These are phyloP conservation scores for Melanogrammus aeglefinus DNA, from an alignment of 2,797 vertebrate genomes.

Conservation along the genomic window DNA sequence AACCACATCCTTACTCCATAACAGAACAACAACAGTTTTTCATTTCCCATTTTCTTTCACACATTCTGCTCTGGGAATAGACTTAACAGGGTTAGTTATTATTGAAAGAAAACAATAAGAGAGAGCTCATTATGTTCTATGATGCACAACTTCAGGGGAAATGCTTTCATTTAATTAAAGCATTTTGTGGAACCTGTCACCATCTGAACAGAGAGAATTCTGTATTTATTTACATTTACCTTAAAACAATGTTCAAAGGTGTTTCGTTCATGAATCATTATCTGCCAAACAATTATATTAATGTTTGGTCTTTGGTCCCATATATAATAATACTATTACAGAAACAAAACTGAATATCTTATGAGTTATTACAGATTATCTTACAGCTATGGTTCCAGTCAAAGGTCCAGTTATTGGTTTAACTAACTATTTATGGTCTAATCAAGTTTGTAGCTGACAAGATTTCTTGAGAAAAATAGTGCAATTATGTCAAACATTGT, in stretches of 20 bases:
- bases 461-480: background rate
- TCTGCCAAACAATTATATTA: background rate
- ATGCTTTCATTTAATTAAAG: background rate
- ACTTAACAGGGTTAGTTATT: background rate
- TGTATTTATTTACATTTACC: background rate
- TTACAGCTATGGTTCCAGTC: background rate
- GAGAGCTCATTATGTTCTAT: background rate
- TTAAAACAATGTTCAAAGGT: background rate
- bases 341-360: background rate
- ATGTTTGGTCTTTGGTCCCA: background rate
- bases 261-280: background rate
- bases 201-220: background rate
- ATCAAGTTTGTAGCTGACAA: background rate
- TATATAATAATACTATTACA: background rate
- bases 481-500: background rate
- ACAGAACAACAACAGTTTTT: slow-evolving; percentile 1
- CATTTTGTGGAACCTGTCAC: background rate
- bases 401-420: background rate
- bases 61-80: background rate
- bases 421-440: background rate
- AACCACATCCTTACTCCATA: background rate
- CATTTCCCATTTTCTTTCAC: background rate
- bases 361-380: too few relatives aligned
- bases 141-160: slow-evolving; percentile 1
- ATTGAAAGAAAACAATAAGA: slow-evolving; percentile 1